Conservation (phyloP, 2,797 vertebrate species). For the Macropus fuliginosus region DNA sequence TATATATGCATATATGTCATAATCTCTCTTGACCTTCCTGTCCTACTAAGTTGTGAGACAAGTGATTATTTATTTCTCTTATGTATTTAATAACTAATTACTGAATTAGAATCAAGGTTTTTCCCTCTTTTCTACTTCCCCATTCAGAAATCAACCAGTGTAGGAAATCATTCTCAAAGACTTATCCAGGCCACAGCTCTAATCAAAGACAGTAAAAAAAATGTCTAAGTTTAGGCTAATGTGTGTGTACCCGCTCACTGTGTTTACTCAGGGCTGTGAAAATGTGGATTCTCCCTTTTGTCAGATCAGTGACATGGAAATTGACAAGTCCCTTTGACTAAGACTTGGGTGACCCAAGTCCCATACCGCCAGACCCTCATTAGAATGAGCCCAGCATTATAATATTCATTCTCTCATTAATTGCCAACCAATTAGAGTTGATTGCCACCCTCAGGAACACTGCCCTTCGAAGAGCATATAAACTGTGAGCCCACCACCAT, state of each 20-base stretch:
- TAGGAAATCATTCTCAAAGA: not conserved
- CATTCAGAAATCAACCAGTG: not conserved
- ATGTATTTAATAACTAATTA: not conserved
- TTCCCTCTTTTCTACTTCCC: not conserved
- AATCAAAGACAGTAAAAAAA: not conserved
- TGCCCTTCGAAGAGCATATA: not conserved
- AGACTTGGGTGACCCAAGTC: not conserved
- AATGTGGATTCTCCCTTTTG: not conserved
- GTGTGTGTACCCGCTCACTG: not conserved
- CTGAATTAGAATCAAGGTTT: not conserved
- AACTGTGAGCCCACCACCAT: not conserved
- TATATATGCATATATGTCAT: not conserved
- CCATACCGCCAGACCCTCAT: not conserved
- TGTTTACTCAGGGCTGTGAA: not conserved
- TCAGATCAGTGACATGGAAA: not conserved
- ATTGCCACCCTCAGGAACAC: not conserved
- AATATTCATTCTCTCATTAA: not conserved
- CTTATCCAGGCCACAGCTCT: not conserved
- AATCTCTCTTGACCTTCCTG: not conserved
- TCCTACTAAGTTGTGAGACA: not conserved
- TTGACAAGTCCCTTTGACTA: not conserved
- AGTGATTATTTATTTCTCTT: not conserved
- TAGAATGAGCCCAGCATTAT: not conserved
- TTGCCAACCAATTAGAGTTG: not conserved
- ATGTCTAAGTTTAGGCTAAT: not conserved